These are phyloP conservation scores for Oxycera nigricornis DNA, from an alignment of 2,888 invertebrate species.

Conservation along the genomic window DNA sequence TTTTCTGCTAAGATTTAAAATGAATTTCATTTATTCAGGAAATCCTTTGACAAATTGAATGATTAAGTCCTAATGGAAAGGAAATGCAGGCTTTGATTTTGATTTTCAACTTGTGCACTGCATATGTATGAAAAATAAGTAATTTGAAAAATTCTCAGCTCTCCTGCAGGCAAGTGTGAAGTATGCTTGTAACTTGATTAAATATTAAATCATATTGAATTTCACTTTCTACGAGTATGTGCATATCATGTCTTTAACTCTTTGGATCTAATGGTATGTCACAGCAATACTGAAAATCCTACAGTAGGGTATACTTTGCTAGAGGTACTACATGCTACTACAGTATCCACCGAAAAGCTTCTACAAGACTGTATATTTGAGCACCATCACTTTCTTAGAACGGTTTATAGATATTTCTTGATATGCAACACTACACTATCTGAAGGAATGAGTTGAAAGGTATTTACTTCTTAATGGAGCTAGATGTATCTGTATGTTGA, in stretches of 20 bases:
- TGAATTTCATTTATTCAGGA: conserved; percentile 33
- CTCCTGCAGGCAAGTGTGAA: too few relatives aligned
- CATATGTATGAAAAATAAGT: too few relatives aligned
- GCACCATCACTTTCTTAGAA: conserved; percentile 30
- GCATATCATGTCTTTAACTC: too few relatives aligned
- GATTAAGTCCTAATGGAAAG: background rate
- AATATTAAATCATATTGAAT: background rate
- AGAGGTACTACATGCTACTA: too few relatives aligned
- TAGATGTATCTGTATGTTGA: background rate
- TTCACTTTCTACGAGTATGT: too few relatives aligned
- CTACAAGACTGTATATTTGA: background rate
- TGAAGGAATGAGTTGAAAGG: conserved; percentile 6
- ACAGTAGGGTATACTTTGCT: too few relatives aligned
- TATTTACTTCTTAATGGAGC: conserved; percentile 25
- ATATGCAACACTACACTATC: background rate
- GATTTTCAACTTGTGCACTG: too few relatives aligned
- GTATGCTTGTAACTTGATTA: too few relatives aligned
- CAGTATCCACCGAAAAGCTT: too few relatives aligned
- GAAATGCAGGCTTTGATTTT: background rate
- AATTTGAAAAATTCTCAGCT: too few relatives aligned
- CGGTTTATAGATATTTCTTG: conserved; percentile 8
- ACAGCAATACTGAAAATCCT: too few relatives aligned
- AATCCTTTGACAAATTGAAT: background rate
- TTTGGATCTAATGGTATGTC: too few relatives aligned
- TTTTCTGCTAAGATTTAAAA: conserved; percentile 32